Conservation (phyloP, 2,888 invertebrate species). For the Notodonta ziczac region DNA sequence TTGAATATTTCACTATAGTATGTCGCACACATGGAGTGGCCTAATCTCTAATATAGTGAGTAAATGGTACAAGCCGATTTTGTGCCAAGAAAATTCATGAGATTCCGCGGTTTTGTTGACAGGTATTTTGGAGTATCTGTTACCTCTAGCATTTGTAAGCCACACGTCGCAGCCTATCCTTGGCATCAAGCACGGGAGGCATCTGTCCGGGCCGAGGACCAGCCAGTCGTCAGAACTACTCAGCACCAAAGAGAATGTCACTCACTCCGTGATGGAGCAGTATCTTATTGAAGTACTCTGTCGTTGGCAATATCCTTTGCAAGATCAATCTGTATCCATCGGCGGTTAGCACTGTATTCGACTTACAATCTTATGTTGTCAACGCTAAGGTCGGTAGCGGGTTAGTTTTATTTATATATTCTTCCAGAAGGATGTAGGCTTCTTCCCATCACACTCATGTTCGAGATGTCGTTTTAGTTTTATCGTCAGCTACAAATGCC, state of each 20-base stretch:
- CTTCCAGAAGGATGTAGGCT: background rate
- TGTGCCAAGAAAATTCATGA: conserved; percentile 64
- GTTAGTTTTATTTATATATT: conserved; percentile 8
- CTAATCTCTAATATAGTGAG: conserved; percentile 49
- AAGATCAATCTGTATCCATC: conserved; percentile 54
- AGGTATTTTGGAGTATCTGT: conserved; percentile 52
- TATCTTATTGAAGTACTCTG: conserved; percentile 13
- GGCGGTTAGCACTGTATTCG: conserved; percentile 45
- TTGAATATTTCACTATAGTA: conserved; percentile 48
- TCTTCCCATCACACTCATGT: too few species aligned
- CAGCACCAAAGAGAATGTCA: conserved; percentile 24
- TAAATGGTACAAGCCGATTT: conserved; percentile 59
- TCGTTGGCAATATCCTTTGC: conserved; percentile 41
- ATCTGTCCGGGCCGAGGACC: conserved; percentile 45
- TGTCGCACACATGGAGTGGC: conserved; percentile 58
- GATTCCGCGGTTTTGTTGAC: conserved; percentile 32
- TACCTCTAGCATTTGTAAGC: conserved; percentile 76
- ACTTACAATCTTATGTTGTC: conserved; percentile 38
- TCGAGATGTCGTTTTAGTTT: background rate
- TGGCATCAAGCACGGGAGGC: conserved; percentile 67
- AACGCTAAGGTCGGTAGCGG: conserved; percentile 18
- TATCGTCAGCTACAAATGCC: conserved; percentile 10
- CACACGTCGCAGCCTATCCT: conserved; percentile 82
- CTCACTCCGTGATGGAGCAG: conserved; percentile 51
- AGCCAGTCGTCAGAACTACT: conserved; percentile 61